These are phyloP conservation scores for Eupithecia centaureata DNA, from an alignment of 2,888 invertebrate species.

Conservation along the genomic window DNA sequence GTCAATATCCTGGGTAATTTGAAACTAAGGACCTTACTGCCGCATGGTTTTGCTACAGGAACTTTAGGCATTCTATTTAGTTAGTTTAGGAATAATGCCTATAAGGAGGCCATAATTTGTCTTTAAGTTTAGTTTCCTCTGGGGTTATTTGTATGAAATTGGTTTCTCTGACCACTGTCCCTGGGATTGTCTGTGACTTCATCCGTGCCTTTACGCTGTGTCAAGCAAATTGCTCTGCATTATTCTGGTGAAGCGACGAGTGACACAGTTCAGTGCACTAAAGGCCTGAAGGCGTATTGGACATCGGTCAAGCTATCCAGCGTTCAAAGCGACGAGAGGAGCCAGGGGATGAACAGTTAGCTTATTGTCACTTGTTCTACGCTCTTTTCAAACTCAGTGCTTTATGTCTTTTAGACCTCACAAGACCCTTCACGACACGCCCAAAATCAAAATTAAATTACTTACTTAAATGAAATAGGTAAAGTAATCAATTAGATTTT, in stretches of 20 bases:
- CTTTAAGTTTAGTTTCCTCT: neutral
- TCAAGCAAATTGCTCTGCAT: neutral
- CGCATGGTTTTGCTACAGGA: conserved; percentile 16
- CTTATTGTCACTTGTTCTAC: neutral
- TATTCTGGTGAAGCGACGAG: neutral
- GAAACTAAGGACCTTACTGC: conserved; percentile 25
- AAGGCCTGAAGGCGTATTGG: neutral
- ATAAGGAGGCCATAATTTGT: neutral
- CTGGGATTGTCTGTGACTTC: neutral
- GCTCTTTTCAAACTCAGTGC: neutral
- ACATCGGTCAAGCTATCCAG: neutral
- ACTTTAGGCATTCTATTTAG: conserved; percentile 13
- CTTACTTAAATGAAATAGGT: no score
- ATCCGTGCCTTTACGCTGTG: neutral
- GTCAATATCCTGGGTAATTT: conserved; percentile 36
- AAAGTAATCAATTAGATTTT: no score
- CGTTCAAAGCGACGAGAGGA: neutral
- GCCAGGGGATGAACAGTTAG: neutral
- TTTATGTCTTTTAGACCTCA: no score
- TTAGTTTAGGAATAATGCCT: conserved; percentile 1
- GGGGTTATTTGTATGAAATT: neutral
- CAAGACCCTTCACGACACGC: no score
- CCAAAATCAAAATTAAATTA: no score
- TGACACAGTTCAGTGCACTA: neutral
- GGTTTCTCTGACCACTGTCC: neutral